Conservation (phyloP, 2,888 invertebrate species). For the Rapana venosa region DNA sequence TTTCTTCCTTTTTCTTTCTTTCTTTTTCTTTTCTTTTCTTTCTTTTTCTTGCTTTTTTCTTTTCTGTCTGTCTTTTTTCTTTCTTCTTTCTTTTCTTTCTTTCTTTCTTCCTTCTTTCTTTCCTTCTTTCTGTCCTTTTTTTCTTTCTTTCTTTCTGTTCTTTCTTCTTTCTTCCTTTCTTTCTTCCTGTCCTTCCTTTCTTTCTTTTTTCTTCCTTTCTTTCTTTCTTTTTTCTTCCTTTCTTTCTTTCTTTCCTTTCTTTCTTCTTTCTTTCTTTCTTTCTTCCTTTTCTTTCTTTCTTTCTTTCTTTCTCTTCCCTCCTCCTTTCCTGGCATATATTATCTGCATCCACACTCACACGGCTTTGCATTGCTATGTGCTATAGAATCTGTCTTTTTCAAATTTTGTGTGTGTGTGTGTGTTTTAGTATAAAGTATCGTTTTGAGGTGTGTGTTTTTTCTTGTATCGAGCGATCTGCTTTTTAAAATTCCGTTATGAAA, state of each 20-base stretch:
- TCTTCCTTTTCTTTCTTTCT: neutral
- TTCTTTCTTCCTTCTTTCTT: too few relatives aligned
- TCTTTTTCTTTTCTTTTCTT: too few relatives aligned
- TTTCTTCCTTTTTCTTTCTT: neutral
- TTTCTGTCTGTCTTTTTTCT: too few relatives aligned
- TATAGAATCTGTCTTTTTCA: too few relatives aligned
- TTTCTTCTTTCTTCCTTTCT: neutral
- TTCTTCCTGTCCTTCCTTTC: neutral
- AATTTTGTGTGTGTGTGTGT: neutral
- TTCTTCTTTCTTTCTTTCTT: neutral
- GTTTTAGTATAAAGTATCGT: neutral
- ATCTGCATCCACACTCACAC: neutral
- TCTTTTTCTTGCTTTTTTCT: too few relatives aligned
- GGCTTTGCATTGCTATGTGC: too few relatives aligned
- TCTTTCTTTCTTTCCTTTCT: constrained; percentile 13
- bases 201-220: neutral
- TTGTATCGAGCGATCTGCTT: too few relatives aligned
- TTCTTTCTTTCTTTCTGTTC: neutral
- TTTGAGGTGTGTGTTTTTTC: too few relatives aligned
- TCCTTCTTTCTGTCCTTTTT: neutral
- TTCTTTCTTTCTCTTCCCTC: neutral
- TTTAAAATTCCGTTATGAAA: too few relatives aligned
- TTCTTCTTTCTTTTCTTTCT: too few relatives aligned
- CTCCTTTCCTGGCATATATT: neutral
- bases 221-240: neutral